Base-by-base conservation (phyloP, 1,140 invertebrate genomes). In the Micrasema longulum region DNA sequence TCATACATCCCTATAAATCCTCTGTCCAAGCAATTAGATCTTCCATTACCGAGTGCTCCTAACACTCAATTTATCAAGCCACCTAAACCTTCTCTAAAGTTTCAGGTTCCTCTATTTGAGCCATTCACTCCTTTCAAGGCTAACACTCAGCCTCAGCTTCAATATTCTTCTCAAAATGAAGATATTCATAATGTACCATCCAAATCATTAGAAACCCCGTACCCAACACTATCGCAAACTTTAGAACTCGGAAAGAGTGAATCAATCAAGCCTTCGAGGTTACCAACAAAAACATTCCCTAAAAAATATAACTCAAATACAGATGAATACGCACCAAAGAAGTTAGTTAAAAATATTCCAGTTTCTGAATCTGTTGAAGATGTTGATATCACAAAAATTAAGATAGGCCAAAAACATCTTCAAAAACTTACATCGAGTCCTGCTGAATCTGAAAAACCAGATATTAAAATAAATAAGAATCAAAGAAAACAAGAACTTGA, bases 371-470 rank as follows among this genome's bases (percentile, higher is more conserved):
- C 43, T 6, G 69, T 72, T 43, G 69, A 75, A 18, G 20, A 64
- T 16, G 47, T 71, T 14, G 73, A 74, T 1, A 45, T 71, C 14
- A 57, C 69, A 14, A 60, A 72, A 43, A 38, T 75, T 18, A 72
- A 68, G 45, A 75, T 72, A 22, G n/a, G 22, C 7, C n/a, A 5
- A 1, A 71, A 65, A 57, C 50, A n/a, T n/a, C n/a, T 62, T 31
- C 81, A 69, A 81, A 83, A 74, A 82, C 79, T 74, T 78, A 79
- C 67, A 75, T 77, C 50, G 73, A 80, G 2, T 74, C 64, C 22
- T 63, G 72, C 52, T 78, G 77, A 77, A 77, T 79, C 48, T 67
- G 26, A 53, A 22, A n/a, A 16, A 62, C n/a, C 78, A 16, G 16
- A 77, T 72, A 38, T 65, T 78, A 31, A 81, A 78, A 72, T 68